phyloP scores from a whole-genome alignment of 2,888 invertebrate species.

The Chrysotoxum bicinctum region DNA sequence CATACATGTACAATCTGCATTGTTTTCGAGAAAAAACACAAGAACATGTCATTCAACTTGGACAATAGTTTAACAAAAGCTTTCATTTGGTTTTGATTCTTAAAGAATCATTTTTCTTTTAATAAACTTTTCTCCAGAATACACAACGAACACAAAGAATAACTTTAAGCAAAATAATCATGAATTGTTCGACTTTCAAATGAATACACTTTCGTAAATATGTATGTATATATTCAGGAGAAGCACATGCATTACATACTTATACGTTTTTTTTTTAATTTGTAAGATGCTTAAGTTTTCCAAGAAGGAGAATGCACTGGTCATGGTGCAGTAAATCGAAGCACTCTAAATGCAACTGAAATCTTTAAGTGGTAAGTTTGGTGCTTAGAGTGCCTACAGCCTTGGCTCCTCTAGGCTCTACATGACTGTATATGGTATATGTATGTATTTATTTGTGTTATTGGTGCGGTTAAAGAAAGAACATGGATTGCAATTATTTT shows the following conservation, averaged over 20 bases:
- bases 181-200: conserved; percentile 63
- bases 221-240: background rate
- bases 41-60: too few species aligned
- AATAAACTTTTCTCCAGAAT: background rate
- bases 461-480: conserved; percentile 39
- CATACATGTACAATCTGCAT: too few species aligned
- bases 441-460: conserved; percentile 19
- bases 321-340: conserved; percentile 57
- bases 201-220: conserved; percentile 15
- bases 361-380: conserved; percentile 26
- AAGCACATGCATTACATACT: too few species aligned
- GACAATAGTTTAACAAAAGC: background rate
- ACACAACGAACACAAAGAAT: conserved; percentile 16
- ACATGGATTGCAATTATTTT: conserved; percentile 48
- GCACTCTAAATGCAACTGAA: conserved; percentile 56
- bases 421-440: background rate
- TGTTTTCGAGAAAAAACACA: too few species aligned
- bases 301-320: conserved; percentile 33
- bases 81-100: background rate
- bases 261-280: background rate
- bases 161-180: conserved; percentile 37
- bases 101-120: background rate
- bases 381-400: background rate
- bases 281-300: conserved; percentile 47
- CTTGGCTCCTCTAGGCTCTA: background rate